Base-by-base conservation (phyloP, 2,797 vertebrate genomes). In the Crenuchus spilurus region DNA sequence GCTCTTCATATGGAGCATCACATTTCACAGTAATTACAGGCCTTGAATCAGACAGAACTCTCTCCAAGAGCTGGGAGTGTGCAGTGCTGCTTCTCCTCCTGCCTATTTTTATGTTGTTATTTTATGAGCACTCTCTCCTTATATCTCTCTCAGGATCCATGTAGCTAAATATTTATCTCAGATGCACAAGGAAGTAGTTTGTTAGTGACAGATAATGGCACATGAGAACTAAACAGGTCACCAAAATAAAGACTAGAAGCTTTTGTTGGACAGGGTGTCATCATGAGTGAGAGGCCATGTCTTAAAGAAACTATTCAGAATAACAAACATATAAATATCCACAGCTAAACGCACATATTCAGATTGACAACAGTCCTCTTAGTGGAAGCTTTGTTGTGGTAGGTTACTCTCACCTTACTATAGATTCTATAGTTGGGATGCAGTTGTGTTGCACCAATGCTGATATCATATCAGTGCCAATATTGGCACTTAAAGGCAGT, bases 11-110 rank as follows among this genome's bases (percentile, higher is more conserved):
- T 79, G 63, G 22, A 30, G 48, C 72, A 66, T 76, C 65, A 33
- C 46, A 65, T 78, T 75, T 74, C 72, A 67, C 66, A 28, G 44
- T 76, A 83, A 81, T 78, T 79, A 81, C 70, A 81, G 66, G 66
- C 78, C 44, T 67, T 6, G 66, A 28, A 66, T 57, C 54, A 57
- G 63, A 76, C 52, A 76, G 60, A 79, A 77, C 67, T 77, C 70
- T 46, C 51, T 39, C 79, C 62, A 65, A 74, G 76, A 78, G 49
- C 70, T 63, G 33, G 33, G 54, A 66, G 35, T 51, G 65, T 75
- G 44, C 4, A 39, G 54, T 24, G 18, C 60, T 14, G 39, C 41
- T 31, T 49, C 20, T 22, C 68, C 16, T 58, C 18, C 44, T 18
- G 6, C 48, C 33, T 31, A 31, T 42, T 58, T 67, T 41, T 60